Evolutionary conservation across 2,797 vertebrate genomes (phyloP).

Genomic region (Heteromormyrus szaboi): DNA sequence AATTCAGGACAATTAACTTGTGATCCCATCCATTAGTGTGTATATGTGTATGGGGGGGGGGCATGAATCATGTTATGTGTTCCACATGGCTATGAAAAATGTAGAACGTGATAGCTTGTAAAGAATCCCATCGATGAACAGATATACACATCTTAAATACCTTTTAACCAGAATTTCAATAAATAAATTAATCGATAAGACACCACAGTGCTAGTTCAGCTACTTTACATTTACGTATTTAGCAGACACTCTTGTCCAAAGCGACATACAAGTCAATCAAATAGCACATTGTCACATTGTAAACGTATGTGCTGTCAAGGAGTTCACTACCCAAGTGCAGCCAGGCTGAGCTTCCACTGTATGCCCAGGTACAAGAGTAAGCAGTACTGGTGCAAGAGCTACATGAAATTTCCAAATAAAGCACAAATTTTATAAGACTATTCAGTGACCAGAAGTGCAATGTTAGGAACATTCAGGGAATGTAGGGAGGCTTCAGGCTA

Average conservation of each 20-base stretch:
- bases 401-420: neutral
- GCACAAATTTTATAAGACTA: neutral
- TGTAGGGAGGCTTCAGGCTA: neutral
- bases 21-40: slow-evolving; percentile 10
- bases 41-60: neutral
- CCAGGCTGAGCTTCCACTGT: neutral
- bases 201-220: neutral
- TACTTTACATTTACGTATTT: neutral
- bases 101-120: slow-evolving; percentile 13
- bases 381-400: neutral
- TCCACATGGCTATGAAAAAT: neutral
- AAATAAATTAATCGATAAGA: neutral
- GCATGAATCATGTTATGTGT: neutral
- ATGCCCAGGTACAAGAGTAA: neutral
- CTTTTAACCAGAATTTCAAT: neutral
- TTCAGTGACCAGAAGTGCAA: neutral
- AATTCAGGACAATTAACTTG: slow-evolving; percentile 28
- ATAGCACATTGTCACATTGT: neutral
- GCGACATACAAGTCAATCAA: neutral
- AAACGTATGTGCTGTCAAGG: neutral
- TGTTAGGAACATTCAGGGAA: neutral
- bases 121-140: neutral
- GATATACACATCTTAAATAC: slow-evolving; percentile 13
- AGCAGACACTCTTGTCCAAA: neutral
- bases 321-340: neutral